Conservation (phyloP, 2,113 vertebrate species). For the Cochlearius cochlearius region DNA sequence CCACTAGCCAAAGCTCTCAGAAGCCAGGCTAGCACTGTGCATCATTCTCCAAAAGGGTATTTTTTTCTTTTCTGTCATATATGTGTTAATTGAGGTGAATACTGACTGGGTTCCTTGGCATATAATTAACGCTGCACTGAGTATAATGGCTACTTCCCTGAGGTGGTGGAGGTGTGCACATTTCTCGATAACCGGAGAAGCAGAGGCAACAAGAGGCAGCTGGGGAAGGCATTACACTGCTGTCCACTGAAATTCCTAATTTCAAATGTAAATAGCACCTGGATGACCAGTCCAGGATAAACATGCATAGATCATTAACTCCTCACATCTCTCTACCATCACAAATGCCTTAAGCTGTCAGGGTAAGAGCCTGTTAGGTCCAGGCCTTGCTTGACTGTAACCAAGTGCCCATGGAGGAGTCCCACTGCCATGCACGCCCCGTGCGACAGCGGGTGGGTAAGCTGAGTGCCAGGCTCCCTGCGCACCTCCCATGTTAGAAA, state of each 20-base stretch:
- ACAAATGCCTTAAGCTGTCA: not conserved
- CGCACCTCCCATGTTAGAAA: not conserved
- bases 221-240: not conserved
- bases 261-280: not conserved
- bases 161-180: not conserved
- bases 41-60: not conserved
- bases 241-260: not conserved
- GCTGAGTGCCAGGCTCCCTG: fast-evolving
- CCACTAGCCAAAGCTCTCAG: not conserved
- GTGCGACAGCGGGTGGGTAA: fast-evolving
- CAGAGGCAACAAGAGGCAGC: not conserved
- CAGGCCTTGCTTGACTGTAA: not conserved
- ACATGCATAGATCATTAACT: not conserved
- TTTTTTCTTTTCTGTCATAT: not conserved
- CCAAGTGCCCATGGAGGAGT: not conserved
- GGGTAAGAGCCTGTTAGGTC: not conserved
- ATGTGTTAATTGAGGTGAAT: not conserved
- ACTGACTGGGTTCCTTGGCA: not conserved
- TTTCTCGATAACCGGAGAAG: not conserved
- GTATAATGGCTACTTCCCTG: not conserved
- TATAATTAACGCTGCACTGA: not conserved
- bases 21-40: not conserved
- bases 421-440: fast-evolving
- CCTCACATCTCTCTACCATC: fast-evolving
- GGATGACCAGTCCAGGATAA: not conserved